Evolutionary conservation across 2,888 invertebrate genomes (phyloP).

Genomic region (Drosophila nigritarsus): DNA sequence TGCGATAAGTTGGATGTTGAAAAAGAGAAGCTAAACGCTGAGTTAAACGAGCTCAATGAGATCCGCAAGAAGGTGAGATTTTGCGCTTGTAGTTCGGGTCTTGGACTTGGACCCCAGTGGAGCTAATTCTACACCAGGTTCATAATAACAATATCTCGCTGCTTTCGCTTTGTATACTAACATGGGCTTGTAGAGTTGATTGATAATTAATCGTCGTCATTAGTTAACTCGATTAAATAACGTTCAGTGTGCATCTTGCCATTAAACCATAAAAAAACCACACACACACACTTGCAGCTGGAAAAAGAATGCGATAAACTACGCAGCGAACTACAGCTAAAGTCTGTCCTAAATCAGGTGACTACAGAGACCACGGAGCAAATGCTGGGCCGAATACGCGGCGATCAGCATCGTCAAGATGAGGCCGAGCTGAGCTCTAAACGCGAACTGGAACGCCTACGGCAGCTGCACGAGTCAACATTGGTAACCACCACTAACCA

Average conservation of each 20-base stretch:
- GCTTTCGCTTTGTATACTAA: constrained; percentile 24
- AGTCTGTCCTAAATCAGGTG: constrained; percentile 72
- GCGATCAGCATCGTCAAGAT: constrained; percentile 86
- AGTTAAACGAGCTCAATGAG: constrained; percentile 86
- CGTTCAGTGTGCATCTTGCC: background rate
- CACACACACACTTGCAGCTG: constrained; percentile 82
- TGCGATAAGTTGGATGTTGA: constrained; percentile 89
- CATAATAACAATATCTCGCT: background rate
- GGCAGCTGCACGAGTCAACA: constrained; percentile 73
- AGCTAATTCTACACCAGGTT: background rate
- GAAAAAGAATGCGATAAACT: constrained; percentile 86
- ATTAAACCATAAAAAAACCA: background rate
- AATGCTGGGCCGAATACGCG: constrained; percentile 86
- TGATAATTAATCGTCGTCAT: background rate
- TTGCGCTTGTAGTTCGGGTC: constrained; percentile 1
- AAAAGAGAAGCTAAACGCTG: constrained; percentile 88
- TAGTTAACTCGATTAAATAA: background rate
- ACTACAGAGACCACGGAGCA: constrained; percentile 86
- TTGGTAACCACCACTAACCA: constrained; percentile 61
- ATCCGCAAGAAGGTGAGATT: constrained; percentile 73
- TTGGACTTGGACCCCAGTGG: background rate
- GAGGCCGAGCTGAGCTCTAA: constrained; percentile 74
- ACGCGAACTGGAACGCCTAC: constrained; percentile 79
- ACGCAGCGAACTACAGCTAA: constrained; percentile 77
- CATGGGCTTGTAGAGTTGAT: constrained; percentile 1